phyloP scores from a whole-genome alignment of 2,797 vertebrate genomes.

The Melanotaenia boesemani region DNA sequence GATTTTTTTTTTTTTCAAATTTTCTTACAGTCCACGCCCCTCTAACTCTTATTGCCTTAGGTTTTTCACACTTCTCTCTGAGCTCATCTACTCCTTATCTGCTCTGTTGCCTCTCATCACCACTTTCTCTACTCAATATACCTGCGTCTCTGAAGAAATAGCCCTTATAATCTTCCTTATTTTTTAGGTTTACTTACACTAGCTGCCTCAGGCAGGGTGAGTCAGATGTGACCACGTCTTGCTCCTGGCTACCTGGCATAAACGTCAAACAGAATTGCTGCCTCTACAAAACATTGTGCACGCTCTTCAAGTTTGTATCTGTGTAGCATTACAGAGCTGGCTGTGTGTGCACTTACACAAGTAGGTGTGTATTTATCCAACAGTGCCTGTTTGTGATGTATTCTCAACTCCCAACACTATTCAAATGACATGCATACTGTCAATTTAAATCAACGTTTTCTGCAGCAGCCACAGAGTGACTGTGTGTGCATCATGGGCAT shows the following conservation, averaged over 20 bases:
- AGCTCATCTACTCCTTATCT: conserved; percentile 48
- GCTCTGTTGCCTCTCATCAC: conserved; percentile 34
- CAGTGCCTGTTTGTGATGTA: not conserved
- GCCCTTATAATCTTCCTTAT: conserved; percentile 45
- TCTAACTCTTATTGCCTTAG: not conserved
- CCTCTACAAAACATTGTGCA: not conserved
- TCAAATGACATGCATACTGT: conserved; percentile 41
- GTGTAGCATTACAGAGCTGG: conserved; percentile 17
- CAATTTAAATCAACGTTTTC: conserved; percentile 38
- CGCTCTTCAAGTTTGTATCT: not conserved
- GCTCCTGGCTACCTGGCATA: conserved; percentile 22
- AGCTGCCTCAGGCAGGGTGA: conserved; percentile 46
- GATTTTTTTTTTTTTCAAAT: not conserved
- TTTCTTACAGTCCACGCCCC: conserved; percentile 8
- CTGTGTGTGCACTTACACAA: not conserved
- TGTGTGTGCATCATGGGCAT: conserved; percentile 9
- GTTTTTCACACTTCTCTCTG: conserved; percentile 40
- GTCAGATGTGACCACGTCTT: conserved; percentile 60
- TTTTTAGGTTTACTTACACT: conserved; percentile 51
- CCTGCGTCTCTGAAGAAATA: conserved; percentile 28
- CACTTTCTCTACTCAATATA: conserved; percentile 25
- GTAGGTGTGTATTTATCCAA: not conserved
- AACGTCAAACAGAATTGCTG: conserved; percentile 34
- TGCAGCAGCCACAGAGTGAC: conserved; percentile 2
- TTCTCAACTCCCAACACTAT: conserved; percentile 19